A percentile compares a stretch with the other conserved stretches of the same genome.
These are phyloP conservation scores for Lutra lutra DNA, from an alignment of 2,797 vertebrate genomes.

Conservation along the genomic window DNA sequence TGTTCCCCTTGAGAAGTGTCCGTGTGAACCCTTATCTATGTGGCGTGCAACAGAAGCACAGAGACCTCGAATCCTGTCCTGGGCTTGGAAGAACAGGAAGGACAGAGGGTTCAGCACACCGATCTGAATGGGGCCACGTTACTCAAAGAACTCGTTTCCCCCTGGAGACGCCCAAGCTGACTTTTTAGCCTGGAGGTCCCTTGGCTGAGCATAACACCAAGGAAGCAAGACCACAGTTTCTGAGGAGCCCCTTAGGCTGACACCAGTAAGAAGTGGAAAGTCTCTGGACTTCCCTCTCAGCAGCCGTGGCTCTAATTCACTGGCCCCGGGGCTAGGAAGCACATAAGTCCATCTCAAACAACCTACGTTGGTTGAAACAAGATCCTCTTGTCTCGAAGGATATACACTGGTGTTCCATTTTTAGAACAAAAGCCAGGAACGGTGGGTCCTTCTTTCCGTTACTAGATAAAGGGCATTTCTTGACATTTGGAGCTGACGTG, in stretches of 20 bases:
- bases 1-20: not conserved
- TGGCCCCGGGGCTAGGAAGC: not conserved
- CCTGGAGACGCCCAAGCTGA: not conserved
- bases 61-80: not conserved
- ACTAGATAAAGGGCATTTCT: not conserved
- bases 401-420: not conserved
- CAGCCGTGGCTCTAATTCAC: not conserved
- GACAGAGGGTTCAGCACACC: not conserved
- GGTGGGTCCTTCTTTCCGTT: not conserved
- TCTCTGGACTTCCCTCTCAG: not conserved
- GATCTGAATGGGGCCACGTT: not conserved
- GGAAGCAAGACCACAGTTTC: not conserved
- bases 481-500: not conserved
- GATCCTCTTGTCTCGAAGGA: not conserved
- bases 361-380: not conserved
- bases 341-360: not conserved
- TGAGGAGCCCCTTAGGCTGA: not conserved
- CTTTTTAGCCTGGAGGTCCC: not conserved
- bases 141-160: not conserved
- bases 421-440: not conserved
- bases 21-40: not conserved
- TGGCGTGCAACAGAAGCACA: not conserved
- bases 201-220: not conserved
- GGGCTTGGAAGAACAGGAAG: not conserved
- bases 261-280: not conserved